phyloP scores from a whole-genome alignment of 2,113 vertebrate genomes.

The Labeo rohita region DNA sequence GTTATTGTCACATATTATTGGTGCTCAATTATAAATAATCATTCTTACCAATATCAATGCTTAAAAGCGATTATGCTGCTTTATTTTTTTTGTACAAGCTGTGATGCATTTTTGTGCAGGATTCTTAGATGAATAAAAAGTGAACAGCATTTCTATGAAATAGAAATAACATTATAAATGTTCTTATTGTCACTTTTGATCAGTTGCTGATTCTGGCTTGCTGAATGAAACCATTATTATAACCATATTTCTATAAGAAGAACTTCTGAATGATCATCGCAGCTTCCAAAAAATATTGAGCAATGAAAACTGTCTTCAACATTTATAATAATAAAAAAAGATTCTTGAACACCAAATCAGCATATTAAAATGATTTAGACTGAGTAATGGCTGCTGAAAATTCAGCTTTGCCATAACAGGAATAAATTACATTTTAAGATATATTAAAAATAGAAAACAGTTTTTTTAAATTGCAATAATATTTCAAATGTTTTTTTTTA shows the following conservation, averaged over 20 bases:
- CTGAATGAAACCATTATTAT: not conserved
- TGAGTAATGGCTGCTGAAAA: not conserved
- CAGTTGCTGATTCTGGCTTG: not conserved
- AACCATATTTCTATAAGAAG: not conserved
- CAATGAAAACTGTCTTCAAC: too few species aligned
- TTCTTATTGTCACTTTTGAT: not conserved
- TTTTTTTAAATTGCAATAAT: too few species aligned
- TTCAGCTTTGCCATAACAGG: too few species aligned
- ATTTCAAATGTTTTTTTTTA: not conserved
- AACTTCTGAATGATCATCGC: not conserved
- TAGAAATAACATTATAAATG: not conserved
- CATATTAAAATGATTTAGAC: too few species aligned
- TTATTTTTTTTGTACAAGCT: not conserved
- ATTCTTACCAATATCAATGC: not conserved
- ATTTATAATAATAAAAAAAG: too few species aligned
- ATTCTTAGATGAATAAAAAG: not conserved
- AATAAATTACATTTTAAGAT: too few species aligned
- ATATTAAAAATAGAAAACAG: too few species aligned
- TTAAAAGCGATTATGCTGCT: not conserved
- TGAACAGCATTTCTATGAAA: not conserved
- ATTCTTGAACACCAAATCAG: not conserved
- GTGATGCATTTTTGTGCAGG: not conserved
- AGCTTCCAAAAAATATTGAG: not conserved
- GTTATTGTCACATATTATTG: not conserved
- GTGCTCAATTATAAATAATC: not conserved